phyloP scores from a whole-genome alignment of 2,888 invertebrate genomes.

The Antheraea yamamai region DNA sequence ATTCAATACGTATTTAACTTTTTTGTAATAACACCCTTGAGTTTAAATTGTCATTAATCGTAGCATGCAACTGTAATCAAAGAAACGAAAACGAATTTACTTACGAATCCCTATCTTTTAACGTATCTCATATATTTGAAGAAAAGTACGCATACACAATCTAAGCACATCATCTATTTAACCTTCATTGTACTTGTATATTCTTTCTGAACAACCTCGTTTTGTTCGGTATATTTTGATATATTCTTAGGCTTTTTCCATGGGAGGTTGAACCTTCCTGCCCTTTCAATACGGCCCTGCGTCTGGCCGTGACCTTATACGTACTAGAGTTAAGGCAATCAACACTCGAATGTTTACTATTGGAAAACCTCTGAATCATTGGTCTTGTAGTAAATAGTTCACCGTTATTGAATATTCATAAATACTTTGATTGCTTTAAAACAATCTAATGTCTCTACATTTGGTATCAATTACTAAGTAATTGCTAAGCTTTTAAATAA shows the following conservation, averaged over 20 bases:
- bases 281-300: not conserved
- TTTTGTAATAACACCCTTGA: too few species aligned
- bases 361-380: not conserved
- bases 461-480: not conserved
- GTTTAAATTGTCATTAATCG: too few species aligned
- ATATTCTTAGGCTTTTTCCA: not conserved
- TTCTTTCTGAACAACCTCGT: not conserved
- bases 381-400: not conserved
- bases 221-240: not conserved
- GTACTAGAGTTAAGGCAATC: not conserved
- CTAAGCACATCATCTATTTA: too few species aligned
- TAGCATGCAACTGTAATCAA: too few species aligned
- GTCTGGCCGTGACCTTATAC: not conserved
- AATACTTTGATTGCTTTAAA: not conserved
- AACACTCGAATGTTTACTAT: not conserved
- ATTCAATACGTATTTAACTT: too few species aligned
- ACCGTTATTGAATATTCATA: slow-evolving; percentile 3
- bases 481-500: not conserved
- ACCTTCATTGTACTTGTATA: too few species aligned
- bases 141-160: too few species aligned
- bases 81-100: too few species aligned
- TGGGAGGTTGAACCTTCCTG: not conserved
- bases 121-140: too few species aligned
- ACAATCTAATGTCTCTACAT: not conserved
- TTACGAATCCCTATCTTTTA: too few species aligned